Conservation (phyloP, 2,797 vertebrate genomes). For the Meriones psammophilus region DNA sequence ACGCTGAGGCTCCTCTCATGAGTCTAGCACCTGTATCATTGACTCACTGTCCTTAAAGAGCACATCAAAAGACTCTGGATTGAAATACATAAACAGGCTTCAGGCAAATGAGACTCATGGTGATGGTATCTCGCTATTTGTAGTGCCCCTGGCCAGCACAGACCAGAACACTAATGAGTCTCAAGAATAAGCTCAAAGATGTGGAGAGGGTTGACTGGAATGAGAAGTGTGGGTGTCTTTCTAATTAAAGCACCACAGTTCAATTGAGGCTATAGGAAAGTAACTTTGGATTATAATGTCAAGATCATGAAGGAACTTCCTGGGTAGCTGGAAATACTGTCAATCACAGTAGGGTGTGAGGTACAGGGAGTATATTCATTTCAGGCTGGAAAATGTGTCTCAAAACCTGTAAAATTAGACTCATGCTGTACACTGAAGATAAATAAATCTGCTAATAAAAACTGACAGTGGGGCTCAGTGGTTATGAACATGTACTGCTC, state of each 20-base stretch:
- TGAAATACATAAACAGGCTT: neutral
- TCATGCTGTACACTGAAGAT: neutral
- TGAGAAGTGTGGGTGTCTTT: neutral
- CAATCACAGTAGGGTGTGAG: neutral
- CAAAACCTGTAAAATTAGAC: conserved; percentile 18
- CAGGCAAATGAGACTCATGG: neutral
- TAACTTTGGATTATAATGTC: conserved; percentile 24
- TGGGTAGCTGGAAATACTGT: conserved; percentile 13
- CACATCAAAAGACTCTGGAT: neutral
- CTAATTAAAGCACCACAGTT: neutral
- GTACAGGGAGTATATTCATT: neutral
- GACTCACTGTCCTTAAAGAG: conserved; percentile 20
- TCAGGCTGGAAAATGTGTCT: conserved; percentile 19
- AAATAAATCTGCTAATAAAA: neutral
- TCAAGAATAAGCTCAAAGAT: conserved; percentile 7
- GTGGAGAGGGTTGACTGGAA: neutral
- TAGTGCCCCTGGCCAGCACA: neutral
- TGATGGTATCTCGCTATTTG: neutral
- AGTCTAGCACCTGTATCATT: neutral
- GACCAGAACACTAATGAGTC: neutral
- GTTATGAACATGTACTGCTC: neutral
- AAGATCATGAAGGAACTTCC: conserved; percentile 8
- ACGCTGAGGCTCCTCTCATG: neutral
- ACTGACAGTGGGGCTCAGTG: neutral
- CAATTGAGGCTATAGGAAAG: conserved; percentile 4